These are phyloP conservation scores for Nasonovia ribisnigri DNA, from an alignment of 2,888 invertebrate species.

Conservation along the genomic window DNA sequence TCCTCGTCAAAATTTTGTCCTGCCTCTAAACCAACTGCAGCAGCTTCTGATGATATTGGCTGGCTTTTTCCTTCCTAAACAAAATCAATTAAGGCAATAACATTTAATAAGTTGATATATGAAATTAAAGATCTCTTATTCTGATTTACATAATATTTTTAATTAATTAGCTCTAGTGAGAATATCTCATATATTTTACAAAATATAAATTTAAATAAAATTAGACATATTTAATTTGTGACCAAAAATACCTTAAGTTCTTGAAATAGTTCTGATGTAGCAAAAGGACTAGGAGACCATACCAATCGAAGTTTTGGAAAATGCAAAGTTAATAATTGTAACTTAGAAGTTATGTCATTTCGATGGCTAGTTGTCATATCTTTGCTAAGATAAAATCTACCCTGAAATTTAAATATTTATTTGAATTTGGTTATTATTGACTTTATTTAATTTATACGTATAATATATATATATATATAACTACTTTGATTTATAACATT, in stretches of 20 bases:
- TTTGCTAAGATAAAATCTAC: conserved; percentile 81
- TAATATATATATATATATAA: background rate
- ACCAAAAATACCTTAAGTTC: conserved; percentile 82
- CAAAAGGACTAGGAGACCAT: conserved; percentile 97
- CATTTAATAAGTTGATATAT: background rate
- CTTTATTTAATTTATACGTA: background rate
- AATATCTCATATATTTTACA: background rate
- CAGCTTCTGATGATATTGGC: conserved; percentile 81
- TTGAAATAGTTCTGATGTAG: conserved; percentile 95
- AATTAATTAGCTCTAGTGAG: background rate
- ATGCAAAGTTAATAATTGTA: conserved; percentile 93
- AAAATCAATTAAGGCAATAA: conserved; percentile 65
- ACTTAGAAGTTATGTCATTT: conserved; percentile 85
- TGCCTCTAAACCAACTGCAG: conserved; percentile 79
- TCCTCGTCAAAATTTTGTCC: conserved; percentile 72
- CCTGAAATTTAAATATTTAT: conserved; percentile 73
- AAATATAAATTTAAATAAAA: background rate
- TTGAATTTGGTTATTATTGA: background rate
- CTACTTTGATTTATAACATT: background rate
- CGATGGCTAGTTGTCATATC: conserved; percentile 77
- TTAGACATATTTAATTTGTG: background rate
- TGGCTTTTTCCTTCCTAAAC: conserved; percentile 83
- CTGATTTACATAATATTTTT: background rate
- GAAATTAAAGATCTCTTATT: background rate
- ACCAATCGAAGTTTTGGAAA: conserved; percentile 93